Evolutionary conservation across 1,140 invertebrate species (phyloP).

Genomic region (Samia ricini): DNA sequence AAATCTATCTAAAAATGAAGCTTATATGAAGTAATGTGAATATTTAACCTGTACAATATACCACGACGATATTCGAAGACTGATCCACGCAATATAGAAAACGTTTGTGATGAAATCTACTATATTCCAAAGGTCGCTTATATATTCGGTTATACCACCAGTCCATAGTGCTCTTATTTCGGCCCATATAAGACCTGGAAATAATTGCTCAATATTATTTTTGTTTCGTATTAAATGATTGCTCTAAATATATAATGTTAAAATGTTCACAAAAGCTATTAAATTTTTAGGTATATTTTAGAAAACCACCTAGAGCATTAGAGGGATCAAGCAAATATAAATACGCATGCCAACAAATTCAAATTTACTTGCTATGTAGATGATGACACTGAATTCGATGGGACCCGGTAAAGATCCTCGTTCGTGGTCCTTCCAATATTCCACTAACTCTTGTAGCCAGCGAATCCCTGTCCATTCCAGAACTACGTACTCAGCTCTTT

Average conservation of each 20-base stretch:
- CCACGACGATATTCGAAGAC: conserved; percentile 86
- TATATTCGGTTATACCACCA: conserved; percentile 92
- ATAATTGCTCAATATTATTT: conserved; percentile 19
- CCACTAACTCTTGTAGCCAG: conserved; percentile 80
- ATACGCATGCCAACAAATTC: conserved; percentile 40
- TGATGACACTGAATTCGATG: conserved; percentile 89
- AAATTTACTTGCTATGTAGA: conserved; percentile 89
- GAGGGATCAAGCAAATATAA: background rate
- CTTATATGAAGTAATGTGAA: background rate
- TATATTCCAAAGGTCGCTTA: conserved; percentile 97
- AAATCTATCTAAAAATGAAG: too few species aligned
- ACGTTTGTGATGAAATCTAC: conserved; percentile 97
- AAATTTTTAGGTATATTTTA: background rate
- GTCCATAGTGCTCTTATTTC: conserved; percentile 93
- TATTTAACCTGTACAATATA: conserved; percentile 85
- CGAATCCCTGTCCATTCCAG: conserved; percentile 87
- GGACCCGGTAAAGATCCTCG: conserved; percentile 90
- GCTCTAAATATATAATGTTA: background rate
- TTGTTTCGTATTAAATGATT: background rate
- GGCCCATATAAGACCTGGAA: conserved; percentile 90
- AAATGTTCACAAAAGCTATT: background rate
- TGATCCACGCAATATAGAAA: conserved; percentile 95
- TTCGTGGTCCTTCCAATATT: conserved; percentile 85
- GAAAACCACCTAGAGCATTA: background rate
- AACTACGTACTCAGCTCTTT: conserved; percentile 87